A percentile compares a stretch with the other conserved stretches of the same genome.
These are phyloP conservation scores for Leptinotarsa juncta DNA, from an alignment of 2,888 invertebrate genomes.

Conservation along the genomic window DNA sequence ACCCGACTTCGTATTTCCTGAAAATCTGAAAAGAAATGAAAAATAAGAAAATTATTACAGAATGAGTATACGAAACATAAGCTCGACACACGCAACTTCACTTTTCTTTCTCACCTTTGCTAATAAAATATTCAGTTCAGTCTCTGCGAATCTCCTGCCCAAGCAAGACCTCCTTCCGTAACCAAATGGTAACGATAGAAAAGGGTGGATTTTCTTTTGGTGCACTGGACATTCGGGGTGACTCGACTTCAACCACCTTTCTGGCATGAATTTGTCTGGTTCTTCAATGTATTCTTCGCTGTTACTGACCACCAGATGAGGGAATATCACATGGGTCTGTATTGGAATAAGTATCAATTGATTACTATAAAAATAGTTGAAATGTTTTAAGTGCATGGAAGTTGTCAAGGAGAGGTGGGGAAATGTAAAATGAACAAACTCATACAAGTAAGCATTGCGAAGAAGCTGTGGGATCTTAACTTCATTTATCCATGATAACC, in stretches of 20 bases:
- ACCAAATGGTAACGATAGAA: constrained; percentile 81
- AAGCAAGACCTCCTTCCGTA: constrained; percentile 82
- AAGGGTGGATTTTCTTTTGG: constrained; percentile 76
- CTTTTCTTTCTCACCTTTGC: constrained; percentile 71
- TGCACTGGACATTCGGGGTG: constrained; percentile 55
- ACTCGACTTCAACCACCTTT: constrained; percentile 79
- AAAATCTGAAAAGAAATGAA: constrained; percentile 71
- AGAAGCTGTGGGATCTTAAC: no score
- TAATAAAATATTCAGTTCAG: constrained; percentile 78
- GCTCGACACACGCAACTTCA: background rate
- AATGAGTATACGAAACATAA: background rate
- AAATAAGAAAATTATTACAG: background rate
- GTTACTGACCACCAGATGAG: constrained; percentile 82
- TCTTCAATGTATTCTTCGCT: constrained; percentile 78
- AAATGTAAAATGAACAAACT: no score
- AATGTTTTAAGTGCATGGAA: no score
- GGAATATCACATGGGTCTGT: constrained; percentile 83
- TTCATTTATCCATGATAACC: no score
- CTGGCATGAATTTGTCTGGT: constrained; percentile 78
- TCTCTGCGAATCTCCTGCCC: constrained; percentile 84
- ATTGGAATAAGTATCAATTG: constrained; percentile 43
- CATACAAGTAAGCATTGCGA: no score
- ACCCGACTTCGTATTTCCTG: constrained; percentile 77
- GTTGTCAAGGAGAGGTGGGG: no score
- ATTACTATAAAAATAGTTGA: no score